Evolutionary conservation across 1,140 invertebrate genomes (phyloP), one percentile per base, ranked within the genome.

Genomic region (Drosophila ananassae): DNA sequence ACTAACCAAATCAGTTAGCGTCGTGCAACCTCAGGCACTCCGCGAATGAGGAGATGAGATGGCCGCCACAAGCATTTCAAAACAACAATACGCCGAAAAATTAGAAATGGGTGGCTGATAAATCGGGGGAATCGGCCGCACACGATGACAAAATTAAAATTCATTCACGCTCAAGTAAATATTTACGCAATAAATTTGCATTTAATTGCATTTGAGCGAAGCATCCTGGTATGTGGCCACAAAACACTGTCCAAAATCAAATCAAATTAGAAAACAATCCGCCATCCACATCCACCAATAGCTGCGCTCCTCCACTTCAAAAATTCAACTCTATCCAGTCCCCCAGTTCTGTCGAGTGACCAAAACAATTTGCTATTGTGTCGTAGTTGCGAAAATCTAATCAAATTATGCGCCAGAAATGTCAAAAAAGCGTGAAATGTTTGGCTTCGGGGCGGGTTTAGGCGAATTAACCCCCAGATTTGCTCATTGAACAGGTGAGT

Each of bases 181-280:
- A 87, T 87, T 87, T 89, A 87, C 83, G 83, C 83, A 87, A 87
- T 89, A 87, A 87, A 87, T 87, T 87, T 87, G 83, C 83, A 87
- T 87, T 89, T 87, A 87, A 85, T 85, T 85, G 82, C 82, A 83
- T 83, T 83, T 74, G 78, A 63, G 59, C 41, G 41, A n/a, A n/a
- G 37, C 57, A 41, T 24, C 30, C 64, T 58, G 32, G 53, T 46
- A 48, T 44, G 41, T 52, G 10, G 54, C 75, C 76, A 62, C 81
- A 85, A 72, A 83, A 66, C 79, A 62, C 60, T 67, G 67, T 50
- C 51, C 51, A 56, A 73, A 83, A 81, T 83, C 79, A 83, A 85
- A 85, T 82, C 82, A 89, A 87, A 87, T 89, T 82, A 73, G 61
- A 79, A 79, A 81, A 83, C 56, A 76, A 66, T 67, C 59, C 81